A percentile compares a stretch with the other conserved stretches of the same genome.
Conservation (phyloP, 2,797 vertebrate species). For the Myotis daubentonii region DNA sequence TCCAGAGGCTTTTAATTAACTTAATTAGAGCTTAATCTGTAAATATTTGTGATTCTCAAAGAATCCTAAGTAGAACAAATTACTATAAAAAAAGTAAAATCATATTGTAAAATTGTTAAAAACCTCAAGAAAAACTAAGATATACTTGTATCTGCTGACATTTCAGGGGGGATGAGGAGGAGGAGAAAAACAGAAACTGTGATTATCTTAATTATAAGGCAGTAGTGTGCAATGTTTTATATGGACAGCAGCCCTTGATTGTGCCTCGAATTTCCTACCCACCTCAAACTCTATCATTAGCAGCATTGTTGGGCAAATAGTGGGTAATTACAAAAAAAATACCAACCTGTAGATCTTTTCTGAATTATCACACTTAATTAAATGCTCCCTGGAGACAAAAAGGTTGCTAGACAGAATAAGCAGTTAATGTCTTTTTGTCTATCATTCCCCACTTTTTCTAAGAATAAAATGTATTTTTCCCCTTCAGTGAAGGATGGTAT, state of each 20-base stretch:
- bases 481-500: not conserved
- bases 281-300: not conserved
- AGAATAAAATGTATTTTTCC: not conserved
- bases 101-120: not conserved
- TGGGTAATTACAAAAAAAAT: not conserved
- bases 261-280: not conserved
- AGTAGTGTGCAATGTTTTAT: fast-evolving
- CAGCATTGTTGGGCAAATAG: not conserved
- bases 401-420: not conserved
- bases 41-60: constrained; percentile 13
- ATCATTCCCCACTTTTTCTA: not conserved
- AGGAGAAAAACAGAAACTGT: not conserved
- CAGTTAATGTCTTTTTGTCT: not conserved
- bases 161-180: not conserved
- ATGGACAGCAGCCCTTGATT: not conserved
- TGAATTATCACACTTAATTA: not conserved
- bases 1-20: not conserved
- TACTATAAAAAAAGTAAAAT: not conserved
- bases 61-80: not conserved
- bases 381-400: not conserved
- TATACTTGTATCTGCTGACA: not conserved
- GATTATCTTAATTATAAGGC: not conserved
- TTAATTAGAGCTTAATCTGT: not conserved
- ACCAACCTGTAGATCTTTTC: not conserved
- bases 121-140: not conserved